These are phyloP conservation scores for Cryptophagus acutangulus DNA, from an alignment of 2,888 invertebrate genomes.

Conservation along the genomic window DNA sequence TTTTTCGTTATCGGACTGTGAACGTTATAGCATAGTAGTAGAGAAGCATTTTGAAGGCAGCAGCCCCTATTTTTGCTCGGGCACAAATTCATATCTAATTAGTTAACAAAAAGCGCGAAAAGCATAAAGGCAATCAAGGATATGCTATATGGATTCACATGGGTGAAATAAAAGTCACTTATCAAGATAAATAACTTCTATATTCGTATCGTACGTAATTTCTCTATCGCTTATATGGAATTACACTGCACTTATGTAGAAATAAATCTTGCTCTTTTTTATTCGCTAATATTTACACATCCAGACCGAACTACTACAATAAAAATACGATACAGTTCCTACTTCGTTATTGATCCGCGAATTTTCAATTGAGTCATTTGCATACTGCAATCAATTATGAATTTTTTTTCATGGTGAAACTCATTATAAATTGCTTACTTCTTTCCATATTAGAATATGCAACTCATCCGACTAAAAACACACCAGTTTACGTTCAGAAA, in stretches of 20 bases:
- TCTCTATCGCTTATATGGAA: slow-evolving; percentile 18
- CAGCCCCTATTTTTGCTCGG: not conserved
- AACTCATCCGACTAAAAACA: no score
- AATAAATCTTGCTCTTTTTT: no score
- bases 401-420: no score
- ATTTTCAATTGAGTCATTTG: no score
- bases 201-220: slow-evolving; percentile 19
- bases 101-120: slow-evolving; percentile 23
- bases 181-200: slow-evolving; percentile 29
- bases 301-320: no score
- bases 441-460: no score
- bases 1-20: slow-evolving; percentile 1
- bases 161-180: slow-evolving; percentile 32
- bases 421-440: no score
- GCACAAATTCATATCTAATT: slow-evolving; percentile 13
- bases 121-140: slow-evolving; percentile 28
- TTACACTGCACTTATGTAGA: not conserved
- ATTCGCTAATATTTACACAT: no score
- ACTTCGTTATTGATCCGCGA: no score
- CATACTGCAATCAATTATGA: no score
- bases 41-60: not conserved
- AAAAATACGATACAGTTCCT: no score
- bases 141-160: slow-evolving; percentile 25
- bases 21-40: not conserved
- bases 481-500: no score